These are phyloP conservation scores for Serilophus lunatus DNA, from an alignment of 2,113 vertebrate genomes.

Conservation along the genomic window DNA sequence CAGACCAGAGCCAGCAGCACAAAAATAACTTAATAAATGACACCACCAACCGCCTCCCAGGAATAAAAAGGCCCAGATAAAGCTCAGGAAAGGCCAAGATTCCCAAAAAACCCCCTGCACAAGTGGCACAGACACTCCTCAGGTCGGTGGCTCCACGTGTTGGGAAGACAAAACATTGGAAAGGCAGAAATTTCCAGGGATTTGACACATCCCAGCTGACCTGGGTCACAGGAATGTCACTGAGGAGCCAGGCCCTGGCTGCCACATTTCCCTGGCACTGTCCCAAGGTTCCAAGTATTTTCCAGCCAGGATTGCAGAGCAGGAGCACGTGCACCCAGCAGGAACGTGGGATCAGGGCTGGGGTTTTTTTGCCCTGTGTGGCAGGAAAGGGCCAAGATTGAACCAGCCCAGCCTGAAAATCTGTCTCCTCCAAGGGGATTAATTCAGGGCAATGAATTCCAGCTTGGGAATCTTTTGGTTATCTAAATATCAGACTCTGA, in stretches of 20 bases:
- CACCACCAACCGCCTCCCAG: background rate
- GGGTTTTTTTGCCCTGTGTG: background rate
- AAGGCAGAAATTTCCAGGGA: background rate
- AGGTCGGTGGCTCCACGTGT: background rate
- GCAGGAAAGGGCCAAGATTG: background rate
- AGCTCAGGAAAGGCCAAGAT: background rate
- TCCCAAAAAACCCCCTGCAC: background rate
- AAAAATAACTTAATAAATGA: background rate
- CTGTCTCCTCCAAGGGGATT: background rate
- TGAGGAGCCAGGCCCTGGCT: background rate
- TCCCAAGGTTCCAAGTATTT: background rate
- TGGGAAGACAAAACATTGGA: background rate
- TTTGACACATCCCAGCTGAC: background rate
- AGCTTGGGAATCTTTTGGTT: background rate
- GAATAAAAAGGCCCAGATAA: background rate
- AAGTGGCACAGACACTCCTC: background rate
- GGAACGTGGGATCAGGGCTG: background rate
- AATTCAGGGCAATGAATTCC: background rate
- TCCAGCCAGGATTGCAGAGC: background rate
- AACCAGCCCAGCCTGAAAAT: background rate
- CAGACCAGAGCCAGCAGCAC: background rate
- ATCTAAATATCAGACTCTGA: background rate
- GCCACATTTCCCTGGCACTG: background rate
- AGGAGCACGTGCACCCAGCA: rapidly evolving
- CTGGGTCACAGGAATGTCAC: background rate